A percentile compares a stretch with the other conserved stretches of the same genome.
phyloP scores from a whole-genome alignment of 2,888 invertebrate genomes.

The Plebejus argus region DNA sequence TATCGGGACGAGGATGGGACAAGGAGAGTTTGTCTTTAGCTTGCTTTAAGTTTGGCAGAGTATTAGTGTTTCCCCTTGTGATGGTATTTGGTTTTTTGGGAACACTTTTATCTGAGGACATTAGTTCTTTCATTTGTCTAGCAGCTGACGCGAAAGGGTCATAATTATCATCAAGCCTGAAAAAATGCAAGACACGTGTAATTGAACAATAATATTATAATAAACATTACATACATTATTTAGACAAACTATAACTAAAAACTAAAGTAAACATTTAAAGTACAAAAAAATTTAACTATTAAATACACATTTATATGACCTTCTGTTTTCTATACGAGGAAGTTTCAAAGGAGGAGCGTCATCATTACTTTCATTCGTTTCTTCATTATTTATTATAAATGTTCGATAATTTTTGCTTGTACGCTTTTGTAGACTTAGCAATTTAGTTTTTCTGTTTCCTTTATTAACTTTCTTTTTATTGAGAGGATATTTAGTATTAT shows the following conservation, averaged over 20 bases:
- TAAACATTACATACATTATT: not conserved
- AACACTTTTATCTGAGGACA: constrained; percentile 83
- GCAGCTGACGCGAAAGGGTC: constrained; percentile 91
- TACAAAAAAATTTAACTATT: not conserved
- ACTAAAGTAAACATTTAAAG: not conserved
- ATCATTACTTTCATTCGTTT: constrained; percentile 58
- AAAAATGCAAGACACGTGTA: constrained; percentile 46
- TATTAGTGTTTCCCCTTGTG: constrained; percentile 68
- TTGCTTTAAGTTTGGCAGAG: constrained; percentile 62
- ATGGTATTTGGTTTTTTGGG: constrained; percentile 67
- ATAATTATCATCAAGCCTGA: constrained; percentile 81
- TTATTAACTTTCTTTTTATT: constrained; percentile 57
- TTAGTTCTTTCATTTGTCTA: constrained; percentile 90
- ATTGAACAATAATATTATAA: constrained; percentile 1
- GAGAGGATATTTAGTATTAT: constrained; percentile 49
- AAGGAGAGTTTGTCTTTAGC: constrained; percentile 64
- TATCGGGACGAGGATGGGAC: constrained; percentile 59
- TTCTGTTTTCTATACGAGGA: constrained; percentile 69
- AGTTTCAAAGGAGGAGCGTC: constrained; percentile 72
- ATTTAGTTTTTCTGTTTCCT: constrained; percentile 59
- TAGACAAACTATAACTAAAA: not conserved
- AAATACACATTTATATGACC: constrained; percentile 50
- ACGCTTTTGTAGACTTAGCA: constrained; percentile 60
- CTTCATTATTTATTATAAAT: constrained; percentile 59
- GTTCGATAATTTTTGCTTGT: constrained; percentile 59